Evolutionary conservation across 2,888 invertebrate genomes (phyloP), one percentile per base, ranked within the genome.

Genomic region (Sphinx pinastri): DNA sequence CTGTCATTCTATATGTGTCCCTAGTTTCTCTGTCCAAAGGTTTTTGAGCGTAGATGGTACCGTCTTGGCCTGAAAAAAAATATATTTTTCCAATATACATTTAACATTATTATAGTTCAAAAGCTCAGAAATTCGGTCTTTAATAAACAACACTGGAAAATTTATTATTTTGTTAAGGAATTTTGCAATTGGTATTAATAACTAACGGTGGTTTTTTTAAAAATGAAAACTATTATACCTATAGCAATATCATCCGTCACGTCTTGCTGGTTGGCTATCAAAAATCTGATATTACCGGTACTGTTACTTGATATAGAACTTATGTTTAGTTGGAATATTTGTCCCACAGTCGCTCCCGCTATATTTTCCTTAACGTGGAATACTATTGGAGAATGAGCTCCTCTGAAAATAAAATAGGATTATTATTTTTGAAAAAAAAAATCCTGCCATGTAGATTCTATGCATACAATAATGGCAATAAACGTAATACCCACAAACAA

Each of bases 231-330:
- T 38, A 38, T 38, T 68, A 77, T 94, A 84, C 97, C 96, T 52
- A 98, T 96, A 49, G 96, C 95, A 75, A 98, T 97, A 81, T 96
- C 95, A 80, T 97, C 97, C 19, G 96, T 95, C 5, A 97, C 96
- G 84, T 98, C 98, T 79, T 97, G 96, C 81, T 97, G 97, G 88
- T 97, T 97, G 54, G 97, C 97, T 74, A 98, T 97, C 31, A 97
- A 95, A 77, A 97, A 98, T 74, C 95, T 95, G 58, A 97, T 91
- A 75, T 95, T 95, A 68, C 92, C 91, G 54, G 88, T 89, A 57
- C 79, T 86, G 70, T 91, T 93, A 0, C 76, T 73, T 5, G 86
- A 74, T 6, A 87, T 70, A 19, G 86, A 83, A 72, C 88, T 92
- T 67, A 88, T 88, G 77, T 95, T 95, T 13, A 94, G 95, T 71